Conservation (phyloP, 2,888 invertebrate genomes). For the Clitarchus hookeri region DNA sequence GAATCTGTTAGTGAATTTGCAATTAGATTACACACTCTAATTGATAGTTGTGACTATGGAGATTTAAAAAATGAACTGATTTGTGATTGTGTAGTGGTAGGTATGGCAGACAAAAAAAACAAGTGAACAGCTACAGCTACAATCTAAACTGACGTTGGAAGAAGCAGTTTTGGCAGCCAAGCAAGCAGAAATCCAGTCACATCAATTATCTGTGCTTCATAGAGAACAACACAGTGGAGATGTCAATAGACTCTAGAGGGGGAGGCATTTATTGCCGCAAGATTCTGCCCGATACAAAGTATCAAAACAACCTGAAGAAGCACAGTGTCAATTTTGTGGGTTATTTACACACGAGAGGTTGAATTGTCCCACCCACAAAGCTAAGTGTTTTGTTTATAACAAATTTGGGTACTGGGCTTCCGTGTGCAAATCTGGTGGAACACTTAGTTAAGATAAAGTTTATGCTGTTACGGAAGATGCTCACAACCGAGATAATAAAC, state of each 20-base stretch:
- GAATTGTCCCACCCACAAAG: neutral
- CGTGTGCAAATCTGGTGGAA: neutral
- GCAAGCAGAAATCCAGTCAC: neutral
- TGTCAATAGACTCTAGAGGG: neutral
- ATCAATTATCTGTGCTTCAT: neutral
- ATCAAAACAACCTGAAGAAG: neutral
- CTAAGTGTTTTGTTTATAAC: neutral
- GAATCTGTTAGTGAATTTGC: neutral
- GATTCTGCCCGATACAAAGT: neutral
- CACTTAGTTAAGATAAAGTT: neutral
- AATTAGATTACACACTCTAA: neutral
- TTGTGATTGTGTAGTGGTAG: neutral
- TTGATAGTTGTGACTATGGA: neutral
- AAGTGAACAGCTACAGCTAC: neutral
- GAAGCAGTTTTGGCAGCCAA: neutral
- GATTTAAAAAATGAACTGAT: neutral
- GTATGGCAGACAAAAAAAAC: neutral
- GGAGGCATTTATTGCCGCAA: neutral
- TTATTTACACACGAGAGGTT: neutral
- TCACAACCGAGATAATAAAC: neutral
- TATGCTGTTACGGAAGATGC: neutral
- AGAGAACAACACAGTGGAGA: neutral
- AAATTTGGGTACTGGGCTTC: neutral
- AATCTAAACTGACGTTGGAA: neutral
- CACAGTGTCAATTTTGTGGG: neutral